Evolutionary conservation across 1,140 invertebrate genomes (phyloP), one percentile per base, ranked within the genome.

Genomic region (Berghia stephanieae): DNA sequence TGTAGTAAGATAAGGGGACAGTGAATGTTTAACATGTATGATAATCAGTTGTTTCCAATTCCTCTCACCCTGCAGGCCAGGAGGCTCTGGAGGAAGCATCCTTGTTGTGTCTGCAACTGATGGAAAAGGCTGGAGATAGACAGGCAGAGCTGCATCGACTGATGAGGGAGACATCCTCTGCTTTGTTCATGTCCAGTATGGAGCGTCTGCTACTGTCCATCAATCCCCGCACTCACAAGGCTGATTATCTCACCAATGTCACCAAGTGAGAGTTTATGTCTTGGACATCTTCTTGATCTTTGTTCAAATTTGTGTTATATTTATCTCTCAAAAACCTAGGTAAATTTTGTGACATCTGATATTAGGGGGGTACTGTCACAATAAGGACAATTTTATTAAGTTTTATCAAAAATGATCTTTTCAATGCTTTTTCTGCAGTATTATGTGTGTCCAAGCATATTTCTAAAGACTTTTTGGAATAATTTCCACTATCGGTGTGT

Each of bases 171-270:
- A 84, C 81, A 42, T 87, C 87, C 5, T 83, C 86, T 5, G 81
- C 86, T 8, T 52, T 94, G 21, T 89, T 96, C 34, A 88, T 96
- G 0, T 92, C 93, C 0, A 93, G 93, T 4, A 87, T 97, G 3
- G 95, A 94, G 68, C 94, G 94, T 80, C 91, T 98, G 10, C 89
- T 98, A 0, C 87, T 96, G n/a, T 94, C 94, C 75, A 91, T 95
- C 18, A 96, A 96, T 90, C 92, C 93, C 16, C 90, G 93, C 16
- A 93, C 91, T 4, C 92, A 93, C 3, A 92, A 92, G 83, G 93
- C 94, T 0, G 95, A 96, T 86, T 93, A 96, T 83, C 92, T 96
- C 80, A 90, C 95, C 16, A 95, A 94, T 80, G 92, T 96, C 49
- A 92, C 93, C 0, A 95, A 94, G 89, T 95, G 93, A 80, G 87